phyloP scores from a whole-genome alignment of 1,140 invertebrate species.

The Drosophila serrata region DNA sequence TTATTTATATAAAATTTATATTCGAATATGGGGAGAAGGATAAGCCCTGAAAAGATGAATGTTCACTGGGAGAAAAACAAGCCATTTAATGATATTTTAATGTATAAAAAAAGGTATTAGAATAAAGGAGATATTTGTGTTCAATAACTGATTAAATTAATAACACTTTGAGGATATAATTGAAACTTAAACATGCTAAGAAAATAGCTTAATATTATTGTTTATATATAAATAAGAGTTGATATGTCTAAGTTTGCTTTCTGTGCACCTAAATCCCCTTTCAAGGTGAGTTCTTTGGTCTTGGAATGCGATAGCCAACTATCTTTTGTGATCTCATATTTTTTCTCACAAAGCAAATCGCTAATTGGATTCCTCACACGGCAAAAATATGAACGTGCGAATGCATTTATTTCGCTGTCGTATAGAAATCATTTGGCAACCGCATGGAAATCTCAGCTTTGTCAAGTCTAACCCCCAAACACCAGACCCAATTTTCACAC shows the following conservation, averaged over 20 bases:
- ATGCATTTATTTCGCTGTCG: constrained; percentile 24
- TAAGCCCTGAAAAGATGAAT: neutral
- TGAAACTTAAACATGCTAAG: neutral
- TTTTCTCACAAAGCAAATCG: constrained; percentile 39
- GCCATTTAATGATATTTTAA: neutral
- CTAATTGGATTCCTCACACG: constrained; percentile 35
- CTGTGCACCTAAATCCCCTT: constrained; percentile 3
- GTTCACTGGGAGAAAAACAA: neutral
- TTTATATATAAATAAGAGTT: no score
- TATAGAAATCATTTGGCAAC: constrained; percentile 62
- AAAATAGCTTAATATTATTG: no score
- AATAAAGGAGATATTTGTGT: neutral
- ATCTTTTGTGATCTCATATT: constrained; percentile 35
- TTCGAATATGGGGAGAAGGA: neutral
- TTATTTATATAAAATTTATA: constrained; percentile 16
- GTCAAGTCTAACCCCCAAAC: constrained; percentile 66
- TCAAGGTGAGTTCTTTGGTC: constrained; percentile 6
- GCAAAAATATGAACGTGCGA: constrained; percentile 22
- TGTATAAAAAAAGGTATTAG: neutral
- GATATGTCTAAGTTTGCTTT: neutral
- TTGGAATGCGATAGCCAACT: constrained; percentile 17
- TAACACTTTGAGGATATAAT: no score
- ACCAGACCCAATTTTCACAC: constrained; percentile 68
- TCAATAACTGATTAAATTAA: neutral
- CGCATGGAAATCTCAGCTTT: constrained; percentile 73